Percentiles rank a stretch among this genome's conserved stretches.
These are phyloP conservation scores for Trichopoda pennipes DNA, from an alignment of 2,888 invertebrate genomes.

Conservation along the genomic window DNA sequence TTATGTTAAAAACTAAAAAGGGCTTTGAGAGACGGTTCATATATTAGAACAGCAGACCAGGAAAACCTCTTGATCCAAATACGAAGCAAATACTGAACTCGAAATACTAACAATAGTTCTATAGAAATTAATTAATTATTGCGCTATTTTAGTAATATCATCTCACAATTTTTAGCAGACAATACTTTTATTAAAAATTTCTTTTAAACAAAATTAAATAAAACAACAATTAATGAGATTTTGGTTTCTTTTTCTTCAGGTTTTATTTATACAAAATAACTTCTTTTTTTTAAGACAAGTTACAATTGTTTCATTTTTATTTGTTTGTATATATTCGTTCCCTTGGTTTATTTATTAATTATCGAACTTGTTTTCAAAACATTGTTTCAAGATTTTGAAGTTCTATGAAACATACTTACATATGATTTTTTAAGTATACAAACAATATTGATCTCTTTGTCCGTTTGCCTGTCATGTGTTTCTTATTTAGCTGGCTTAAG, in stretches of 20 bases:
- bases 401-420: slow-evolving; percentile 23
- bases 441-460: slow-evolving; percentile 11
- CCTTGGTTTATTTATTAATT: background rate
- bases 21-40: too few species aligned
- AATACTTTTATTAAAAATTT: too few species aligned
- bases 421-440: slow-evolving; percentile 25
- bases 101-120: too few species aligned
- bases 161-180: too few species aligned
- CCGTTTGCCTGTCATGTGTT: slow-evolving; percentile 21
- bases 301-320: slow-evolving; percentile 41
- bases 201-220: background rate
- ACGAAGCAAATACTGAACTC: too few species aligned
- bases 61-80: too few species aligned
- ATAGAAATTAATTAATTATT: too few species aligned
- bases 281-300: slow-evolving; percentile 57
- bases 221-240: slow-evolving; percentile 17
- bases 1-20: too few species aligned
- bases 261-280: slow-evolving; percentile 65
- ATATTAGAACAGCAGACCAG: too few species aligned
- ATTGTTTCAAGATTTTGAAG: slow-evolving; percentile 26
- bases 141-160: too few species aligned
- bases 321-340: slow-evolving; percentile 5
- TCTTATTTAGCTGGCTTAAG: slow-evolving; percentile 12
- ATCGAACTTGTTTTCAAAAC: slow-evolving; percentile 31
- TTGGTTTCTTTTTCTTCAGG: slow-evolving; percentile 67